phyloP scores from a whole-genome alignment of 2,113 vertebrate genomes.

The Phyllopteryx taeniolatus region DNA sequence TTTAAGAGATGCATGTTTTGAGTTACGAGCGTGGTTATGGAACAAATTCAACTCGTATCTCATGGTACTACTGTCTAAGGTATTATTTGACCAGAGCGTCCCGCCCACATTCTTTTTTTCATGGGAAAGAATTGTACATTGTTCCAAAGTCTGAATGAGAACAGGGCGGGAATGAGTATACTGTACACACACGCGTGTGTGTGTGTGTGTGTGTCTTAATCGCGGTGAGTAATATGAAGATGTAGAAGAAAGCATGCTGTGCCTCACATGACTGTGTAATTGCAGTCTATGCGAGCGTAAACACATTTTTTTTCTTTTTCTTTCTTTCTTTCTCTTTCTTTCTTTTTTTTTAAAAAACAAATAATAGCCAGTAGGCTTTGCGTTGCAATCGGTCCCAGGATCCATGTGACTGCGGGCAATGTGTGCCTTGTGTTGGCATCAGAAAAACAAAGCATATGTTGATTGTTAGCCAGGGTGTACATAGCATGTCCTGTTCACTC shows the following conservation, averaged over 20 bases:
- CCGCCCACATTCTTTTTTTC: no score
- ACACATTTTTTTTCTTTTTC: slow-evolving; percentile 56
- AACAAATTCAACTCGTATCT: no score
- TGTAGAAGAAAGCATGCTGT: slow-evolving; percentile 10
- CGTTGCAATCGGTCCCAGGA: slow-evolving; percentile 73
- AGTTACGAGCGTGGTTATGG: no score
- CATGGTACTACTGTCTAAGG: no score
- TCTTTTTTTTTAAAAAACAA: slow-evolving; percentile 53
- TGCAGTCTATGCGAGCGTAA: slow-evolving; percentile 56
- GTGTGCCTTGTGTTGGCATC: slow-evolving; percentile 81
- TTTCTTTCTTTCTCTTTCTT: slow-evolving; percentile 46
- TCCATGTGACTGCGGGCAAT: slow-evolving; percentile 81
- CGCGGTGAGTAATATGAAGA: background rate
- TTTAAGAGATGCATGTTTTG: no score
- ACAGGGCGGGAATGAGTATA: background rate
- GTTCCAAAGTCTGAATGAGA: background rate
- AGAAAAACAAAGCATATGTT: slow-evolving; percentile 95
- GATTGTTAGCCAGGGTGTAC: slow-evolving; percentile 96
- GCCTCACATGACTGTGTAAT: slow-evolving; percentile 43
- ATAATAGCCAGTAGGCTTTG: slow-evolving; percentile 68
- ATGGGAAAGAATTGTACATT: background rate
- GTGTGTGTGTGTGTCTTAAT: background rate
- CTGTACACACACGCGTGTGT: background rate
- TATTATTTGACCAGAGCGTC: no score
- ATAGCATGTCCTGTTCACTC: slow-evolving; percentile 96